Percentiles rank a stretch among this genome's conserved stretches.
Conservation (phyloP, 2,113 vertebrate species). For the Dipodomys spectabilis region DNA sequence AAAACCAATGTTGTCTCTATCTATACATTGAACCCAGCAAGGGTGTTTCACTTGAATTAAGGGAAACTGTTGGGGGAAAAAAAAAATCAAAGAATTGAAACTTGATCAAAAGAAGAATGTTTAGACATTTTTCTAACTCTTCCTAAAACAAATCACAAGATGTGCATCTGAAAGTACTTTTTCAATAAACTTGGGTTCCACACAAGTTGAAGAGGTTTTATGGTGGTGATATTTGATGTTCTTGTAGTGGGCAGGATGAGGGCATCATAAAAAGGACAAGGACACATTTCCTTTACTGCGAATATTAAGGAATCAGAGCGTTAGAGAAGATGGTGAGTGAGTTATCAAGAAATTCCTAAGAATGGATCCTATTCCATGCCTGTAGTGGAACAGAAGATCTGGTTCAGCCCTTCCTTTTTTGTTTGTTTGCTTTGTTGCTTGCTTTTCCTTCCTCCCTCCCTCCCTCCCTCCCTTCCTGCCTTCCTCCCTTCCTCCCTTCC, state of each 20-base stretch:
- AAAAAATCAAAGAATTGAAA: background rate
- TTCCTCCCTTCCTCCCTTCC: too few species aligned
- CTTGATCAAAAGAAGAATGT: background rate
- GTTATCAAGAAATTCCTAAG: background rate
- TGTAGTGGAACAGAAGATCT: background rate
- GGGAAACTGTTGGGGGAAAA: background rate
- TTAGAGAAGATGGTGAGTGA: background rate
- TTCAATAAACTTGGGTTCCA: background rate
- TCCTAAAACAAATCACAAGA: background rate
- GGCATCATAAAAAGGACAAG: background rate
- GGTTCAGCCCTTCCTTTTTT: background rate
- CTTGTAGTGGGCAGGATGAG: background rate
- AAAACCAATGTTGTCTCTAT: background rate
- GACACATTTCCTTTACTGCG: background rate
- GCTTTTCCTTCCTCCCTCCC: too few species aligned
- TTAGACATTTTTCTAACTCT: constrained; percentile 9
- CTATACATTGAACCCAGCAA: background rate
- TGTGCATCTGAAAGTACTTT: constrained; percentile 35
- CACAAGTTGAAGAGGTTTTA: background rate
- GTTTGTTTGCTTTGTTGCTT: too few species aligned
- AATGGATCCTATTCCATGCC: fast-evolving
- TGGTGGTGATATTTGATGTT: background rate
- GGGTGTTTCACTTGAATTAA: background rate
- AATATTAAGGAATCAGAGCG: background rate
- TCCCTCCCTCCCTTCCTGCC: too few species aligned